These are phyloP conservation scores for Belgica antarctica DNA, from an alignment of 2,888 invertebrate species.

Conservation along the genomic window DNA sequence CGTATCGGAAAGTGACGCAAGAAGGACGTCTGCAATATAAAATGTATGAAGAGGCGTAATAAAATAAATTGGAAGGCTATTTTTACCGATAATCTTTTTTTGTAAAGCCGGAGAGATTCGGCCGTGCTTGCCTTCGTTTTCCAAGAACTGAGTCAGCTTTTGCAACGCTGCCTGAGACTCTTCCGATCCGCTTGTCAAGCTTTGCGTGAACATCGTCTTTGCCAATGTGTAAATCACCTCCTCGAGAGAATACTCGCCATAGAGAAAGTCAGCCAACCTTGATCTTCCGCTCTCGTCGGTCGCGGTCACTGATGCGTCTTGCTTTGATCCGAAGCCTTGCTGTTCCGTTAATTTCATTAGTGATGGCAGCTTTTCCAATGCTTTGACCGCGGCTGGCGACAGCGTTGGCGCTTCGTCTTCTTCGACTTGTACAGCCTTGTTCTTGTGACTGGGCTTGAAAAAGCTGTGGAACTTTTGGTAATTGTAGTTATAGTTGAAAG, in stretches of 20 bases:
- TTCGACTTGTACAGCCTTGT: constrained; percentile 12
- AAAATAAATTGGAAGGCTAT: constrained; percentile 30
- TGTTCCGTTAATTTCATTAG: constrained; percentile 52
- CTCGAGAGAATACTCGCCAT: constrained; percentile 73
- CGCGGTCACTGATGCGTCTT: constrained; percentile 48
- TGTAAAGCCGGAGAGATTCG: constrained; percentile 71
- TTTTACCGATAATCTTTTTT: constrained; percentile 71
- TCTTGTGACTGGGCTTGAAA: constrained; percentile 30
- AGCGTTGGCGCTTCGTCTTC: constrained; percentile 47
- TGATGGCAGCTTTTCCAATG: constrained; percentile 51
- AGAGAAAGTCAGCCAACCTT: constrained; percentile 68
- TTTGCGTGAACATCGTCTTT: constrained; percentile 78
- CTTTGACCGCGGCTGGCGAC: constrained; percentile 47
- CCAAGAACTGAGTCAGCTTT: constrained; percentile 71
- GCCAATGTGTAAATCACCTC: constrained; percentile 79
- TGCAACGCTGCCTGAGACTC: constrained; percentile 69
- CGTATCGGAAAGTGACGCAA: constrained; percentile 71
- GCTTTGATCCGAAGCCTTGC: constrained; percentile 46
- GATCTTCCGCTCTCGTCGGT: constrained; percentile 68
- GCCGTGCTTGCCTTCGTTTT: constrained; percentile 70
- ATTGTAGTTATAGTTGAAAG: constrained; percentile 31
- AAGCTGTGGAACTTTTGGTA: constrained; percentile 35
- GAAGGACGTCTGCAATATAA: constrained; percentile 64
- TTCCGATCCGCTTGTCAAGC: constrained; percentile 67
- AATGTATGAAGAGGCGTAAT: neutral